Evolutionary conservation across 1,140 invertebrate genomes (phyloP).

Genomic region (Whitmania pigra): DNA sequence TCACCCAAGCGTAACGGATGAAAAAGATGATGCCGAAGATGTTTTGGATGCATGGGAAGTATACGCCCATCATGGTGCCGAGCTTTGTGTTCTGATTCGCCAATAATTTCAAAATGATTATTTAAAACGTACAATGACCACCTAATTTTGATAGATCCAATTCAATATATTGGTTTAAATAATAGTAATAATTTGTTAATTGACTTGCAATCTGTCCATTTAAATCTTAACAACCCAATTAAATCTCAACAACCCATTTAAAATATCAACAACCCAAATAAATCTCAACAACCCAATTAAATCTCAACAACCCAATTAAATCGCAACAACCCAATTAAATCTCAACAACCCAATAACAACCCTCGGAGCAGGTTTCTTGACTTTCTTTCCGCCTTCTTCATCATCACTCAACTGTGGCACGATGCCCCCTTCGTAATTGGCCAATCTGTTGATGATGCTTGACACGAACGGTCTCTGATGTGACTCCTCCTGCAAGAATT

Average conservation of each 20-base stretch:
- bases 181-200: constrained; percentile 10
- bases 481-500: constrained; percentile 35
- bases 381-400: constrained; percentile 27
- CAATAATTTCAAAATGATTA: constrained; percentile 6
- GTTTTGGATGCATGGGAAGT: constrained; percentile 95
- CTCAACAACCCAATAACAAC: neutral
- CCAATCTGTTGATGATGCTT: constrained; percentile 53
- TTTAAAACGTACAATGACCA: neutral
- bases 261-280: too few species aligned
- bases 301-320: too few species aligned
- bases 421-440: constrained; percentile 61
- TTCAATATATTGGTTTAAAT: too few species aligned
- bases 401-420: constrained; percentile 32
- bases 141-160: neutral
- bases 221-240: too few species aligned
- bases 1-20: constrained; percentile 96
- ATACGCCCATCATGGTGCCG: constrained; percentile 95
- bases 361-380: constrained; percentile 13
- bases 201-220: neutral
- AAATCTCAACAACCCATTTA: too few species aligned
- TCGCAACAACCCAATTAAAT: neutral
- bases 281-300: too few species aligned
- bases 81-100: constrained; percentile 47
- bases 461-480: constrained; percentile 35
- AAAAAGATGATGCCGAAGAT: constrained; percentile 94